Conservation (phyloP, 2,888 invertebrate species). For the Dolichomitus sp. region DNA sequence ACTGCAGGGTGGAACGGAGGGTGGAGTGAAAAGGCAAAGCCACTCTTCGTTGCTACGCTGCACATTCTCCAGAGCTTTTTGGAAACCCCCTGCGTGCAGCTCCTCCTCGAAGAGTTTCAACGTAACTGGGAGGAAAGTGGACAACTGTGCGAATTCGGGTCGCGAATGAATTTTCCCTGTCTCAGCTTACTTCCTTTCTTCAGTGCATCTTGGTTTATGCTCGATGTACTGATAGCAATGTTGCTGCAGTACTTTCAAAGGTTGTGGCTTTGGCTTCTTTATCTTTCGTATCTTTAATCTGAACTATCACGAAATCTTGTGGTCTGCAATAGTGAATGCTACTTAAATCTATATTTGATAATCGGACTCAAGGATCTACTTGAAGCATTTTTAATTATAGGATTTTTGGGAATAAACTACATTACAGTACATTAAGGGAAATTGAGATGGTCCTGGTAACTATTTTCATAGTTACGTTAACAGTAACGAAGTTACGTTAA, state of each 20-base stretch:
- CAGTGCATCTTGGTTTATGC: background rate
- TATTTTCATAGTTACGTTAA: too few species aligned
- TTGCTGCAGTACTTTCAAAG: background rate
- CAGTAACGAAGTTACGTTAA: too few species aligned
- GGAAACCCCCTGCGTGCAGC: constrained; percentile 3
- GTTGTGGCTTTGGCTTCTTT: background rate
- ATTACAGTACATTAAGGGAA: too few species aligned
- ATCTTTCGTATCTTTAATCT: background rate
- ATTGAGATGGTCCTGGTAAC: too few species aligned
- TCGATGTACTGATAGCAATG: constrained; percentile 7
- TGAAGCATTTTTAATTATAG: background rate
- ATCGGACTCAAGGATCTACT: background rate
- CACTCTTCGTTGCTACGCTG: constrained; percentile 44
- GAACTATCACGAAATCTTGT: background rate
- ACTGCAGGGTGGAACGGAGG: background rate
- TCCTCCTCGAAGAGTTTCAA: constrained; percentile 44
- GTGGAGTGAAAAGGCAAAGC: constrained; percentile 23
- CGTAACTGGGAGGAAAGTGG: constrained; percentile 34
- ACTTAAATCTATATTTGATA: background rate
- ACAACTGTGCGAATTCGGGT: constrained; percentile 56
- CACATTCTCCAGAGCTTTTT: constrained; percentile 56
- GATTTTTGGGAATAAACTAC: background rate
- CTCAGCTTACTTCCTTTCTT: constrained; percentile 43
- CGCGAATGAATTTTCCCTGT: constrained; percentile 63
- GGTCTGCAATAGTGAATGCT: background rate